These are phyloP conservation scores for Melanotaenia nigrans DNA, from an alignment of 2,797 vertebrate genomes.

Conservation along the genomic window DNA sequence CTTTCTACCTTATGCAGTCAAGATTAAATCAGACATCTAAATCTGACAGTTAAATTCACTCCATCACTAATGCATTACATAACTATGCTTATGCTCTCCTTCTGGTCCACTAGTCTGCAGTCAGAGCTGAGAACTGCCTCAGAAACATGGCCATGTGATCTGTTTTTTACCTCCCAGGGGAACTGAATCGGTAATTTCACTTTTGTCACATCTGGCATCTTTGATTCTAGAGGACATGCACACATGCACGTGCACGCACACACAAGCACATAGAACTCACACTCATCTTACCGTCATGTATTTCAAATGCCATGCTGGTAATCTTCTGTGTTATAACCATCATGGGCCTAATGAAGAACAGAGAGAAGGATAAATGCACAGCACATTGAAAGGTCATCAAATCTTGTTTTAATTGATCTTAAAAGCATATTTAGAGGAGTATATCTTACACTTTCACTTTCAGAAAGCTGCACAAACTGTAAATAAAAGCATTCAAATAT, in stretches of 20 bases:
- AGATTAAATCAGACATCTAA: background rate
- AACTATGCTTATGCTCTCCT: conserved; percentile 50
- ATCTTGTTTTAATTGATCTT: background rate
- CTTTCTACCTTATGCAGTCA: background rate
- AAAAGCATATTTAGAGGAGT: background rate
- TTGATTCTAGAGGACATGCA: background rate
- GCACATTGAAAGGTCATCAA: background rate
- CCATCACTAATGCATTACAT: conserved; percentile 46
- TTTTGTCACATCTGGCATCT: conserved; percentile 35
- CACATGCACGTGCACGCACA: conserved; percentile 4
- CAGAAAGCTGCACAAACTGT: background rate
- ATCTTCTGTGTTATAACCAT: conserved; percentile 99
- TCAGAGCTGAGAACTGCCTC: conserved; percentile 43
- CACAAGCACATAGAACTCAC: conserved; percentile 5
- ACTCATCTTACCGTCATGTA: conserved; percentile 92
- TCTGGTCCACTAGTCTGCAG: conserved; percentile 55
- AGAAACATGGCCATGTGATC: conserved; percentile 45
- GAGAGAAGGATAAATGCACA: background rate
- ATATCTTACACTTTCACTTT: background rate
- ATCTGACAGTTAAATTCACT: background rate
- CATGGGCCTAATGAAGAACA: conserved; percentile 86
- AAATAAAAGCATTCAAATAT: background rate
- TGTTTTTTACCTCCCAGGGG: conserved; percentile 38
- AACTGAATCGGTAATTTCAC: conserved; percentile 45
- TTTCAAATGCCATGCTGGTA: conserved; percentile 95